Percentiles rank a stretch among this genome's conserved stretches.
Conservation (phyloP, 2,888 invertebrate genomes). For the Leistus spinibarbis region DNA sequence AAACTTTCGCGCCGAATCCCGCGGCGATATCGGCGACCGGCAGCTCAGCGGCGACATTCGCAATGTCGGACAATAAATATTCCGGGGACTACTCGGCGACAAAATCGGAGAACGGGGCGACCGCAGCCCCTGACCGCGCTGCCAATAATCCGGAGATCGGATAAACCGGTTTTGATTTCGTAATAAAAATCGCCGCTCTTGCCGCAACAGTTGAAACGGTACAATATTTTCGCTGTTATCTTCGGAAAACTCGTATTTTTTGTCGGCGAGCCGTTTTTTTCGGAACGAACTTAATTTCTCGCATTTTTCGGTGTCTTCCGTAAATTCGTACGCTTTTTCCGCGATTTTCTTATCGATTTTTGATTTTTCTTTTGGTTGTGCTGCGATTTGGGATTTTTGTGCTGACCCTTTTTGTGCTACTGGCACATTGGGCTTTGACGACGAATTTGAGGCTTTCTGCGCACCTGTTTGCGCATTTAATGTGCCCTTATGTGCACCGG, state of each 20-base stretch:
- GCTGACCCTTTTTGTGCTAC: background rate
- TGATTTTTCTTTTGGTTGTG: slow-evolving; percentile 48
- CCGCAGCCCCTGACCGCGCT: slow-evolving; percentile 44
- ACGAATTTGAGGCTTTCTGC: background rate
- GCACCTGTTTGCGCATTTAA: slow-evolving; percentile 48
- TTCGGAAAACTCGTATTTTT: slow-evolving; percentile 90
- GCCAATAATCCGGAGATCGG: slow-evolving; percentile 55
- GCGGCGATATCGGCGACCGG: slow-evolving; percentile 55
- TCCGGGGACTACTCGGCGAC: slow-evolving; percentile 53
- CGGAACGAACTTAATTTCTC: slow-evolving; percentile 87
- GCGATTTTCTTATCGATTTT: slow-evolving; percentile 62
- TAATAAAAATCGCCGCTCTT: slow-evolving; percentile 53
- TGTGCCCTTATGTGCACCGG: slow-evolving; percentile 41
- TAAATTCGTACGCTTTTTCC: slow-evolving; percentile 83
- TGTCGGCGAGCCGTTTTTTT: slow-evolving; percentile 84
- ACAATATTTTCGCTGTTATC: slow-evolving; percentile 72
- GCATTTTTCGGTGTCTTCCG: slow-evolving; percentile 81
- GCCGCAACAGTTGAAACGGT: slow-evolving; percentile 66
- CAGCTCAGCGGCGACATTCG: slow-evolving; percentile 55
- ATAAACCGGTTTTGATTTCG: slow-evolving; percentile 51
- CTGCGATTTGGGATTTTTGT: background rate
- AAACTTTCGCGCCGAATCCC: slow-evolving; percentile 53
- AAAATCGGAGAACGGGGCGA: slow-evolving; percentile 54
- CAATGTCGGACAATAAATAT: slow-evolving; percentile 52
- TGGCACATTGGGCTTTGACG: background rate